phyloP scores from a whole-genome alignment of 2,888 invertebrate genomes.

The Aspidiotus rigidus region DNA sequence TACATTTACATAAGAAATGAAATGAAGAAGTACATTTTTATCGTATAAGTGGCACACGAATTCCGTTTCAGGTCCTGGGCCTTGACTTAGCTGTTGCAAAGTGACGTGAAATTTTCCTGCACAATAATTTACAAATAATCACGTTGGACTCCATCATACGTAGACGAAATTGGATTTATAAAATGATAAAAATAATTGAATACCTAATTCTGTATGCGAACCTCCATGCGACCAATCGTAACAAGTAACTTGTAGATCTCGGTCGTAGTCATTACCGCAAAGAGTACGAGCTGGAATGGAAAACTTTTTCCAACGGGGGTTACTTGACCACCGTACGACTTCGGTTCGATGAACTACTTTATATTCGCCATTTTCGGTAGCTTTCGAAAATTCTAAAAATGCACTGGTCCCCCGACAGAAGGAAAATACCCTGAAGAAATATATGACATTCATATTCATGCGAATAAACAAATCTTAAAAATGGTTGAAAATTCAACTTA shows the following conservation, averaged over 20 bases:
- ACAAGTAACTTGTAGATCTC: constrained; percentile 47
- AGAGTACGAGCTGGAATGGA: constrained; percentile 45
- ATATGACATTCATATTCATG: too few species aligned
- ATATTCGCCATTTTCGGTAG: constrained; percentile 45
- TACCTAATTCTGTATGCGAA: constrained; percentile 46
- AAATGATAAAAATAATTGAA: constrained; percentile 35
- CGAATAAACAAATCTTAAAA: constrained; percentile 37
- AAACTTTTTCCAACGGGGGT: constrained; percentile 49
- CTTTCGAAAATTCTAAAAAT: constrained; percentile 43
- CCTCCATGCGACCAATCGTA: constrained; percentile 48
- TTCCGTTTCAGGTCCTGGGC: constrained; percentile 13
- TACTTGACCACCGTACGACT: constrained; percentile 46
- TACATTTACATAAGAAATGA: background rate
- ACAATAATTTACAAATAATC: background rate
- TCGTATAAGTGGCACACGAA: constrained; percentile 5
- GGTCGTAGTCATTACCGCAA: constrained; percentile 49
- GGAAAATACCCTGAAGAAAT: constrained; percentile 38
- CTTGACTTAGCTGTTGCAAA: constrained; percentile 44
- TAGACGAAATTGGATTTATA: background rate
- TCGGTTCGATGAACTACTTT: constrained; percentile 50
- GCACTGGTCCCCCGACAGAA: constrained; percentile 39
- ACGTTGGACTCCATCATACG: background rate
- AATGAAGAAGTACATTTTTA: background rate
- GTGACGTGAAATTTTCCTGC: constrained; percentile 44
- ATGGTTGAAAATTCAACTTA: constrained; percentile 32